Conservation (phyloP, 30 jellyfish, hydroid and myxozoan species). For the Pseudorhiza aurosa region DNA sequence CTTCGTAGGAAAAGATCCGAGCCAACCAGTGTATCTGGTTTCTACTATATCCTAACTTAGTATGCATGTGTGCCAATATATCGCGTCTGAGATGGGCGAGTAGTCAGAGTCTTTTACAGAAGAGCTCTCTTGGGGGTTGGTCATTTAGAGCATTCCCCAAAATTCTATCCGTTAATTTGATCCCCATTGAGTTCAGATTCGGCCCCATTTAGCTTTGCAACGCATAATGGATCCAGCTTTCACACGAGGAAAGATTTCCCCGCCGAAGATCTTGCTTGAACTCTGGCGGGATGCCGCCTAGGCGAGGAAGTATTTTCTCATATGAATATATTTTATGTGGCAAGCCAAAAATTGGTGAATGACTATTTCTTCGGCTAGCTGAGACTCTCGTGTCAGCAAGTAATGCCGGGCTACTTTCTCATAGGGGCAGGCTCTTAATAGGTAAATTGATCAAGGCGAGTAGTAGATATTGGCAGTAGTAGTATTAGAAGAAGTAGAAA, state of each 20-base stretch:
- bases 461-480: too few species aligned
- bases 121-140: neutral
- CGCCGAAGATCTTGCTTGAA: constrained; percentile 39
- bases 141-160: neutral
- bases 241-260: constrained; percentile 35
- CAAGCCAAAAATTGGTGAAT: too few species aligned
- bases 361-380: neutral
- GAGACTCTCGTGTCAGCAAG: constrained; percentile 4
- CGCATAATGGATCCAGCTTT: neutral
- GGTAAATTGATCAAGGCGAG: neutral
- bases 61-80: too few species aligned
- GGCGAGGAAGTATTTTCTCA: constrained; percentile 23
- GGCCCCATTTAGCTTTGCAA: constrained; percentile 13
- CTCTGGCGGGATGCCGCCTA: constrained; percentile 22
- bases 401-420: neutral
- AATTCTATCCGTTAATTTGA: neutral
- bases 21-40: too few species aligned
- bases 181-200: neutral
- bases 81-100: too few species aligned
- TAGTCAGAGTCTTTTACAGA: too few species aligned
- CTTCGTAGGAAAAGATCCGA: too few species aligned
- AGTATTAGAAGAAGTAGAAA: too few species aligned
- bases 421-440: neutral
- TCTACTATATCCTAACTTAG: too few species aligned
- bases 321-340: constrained; percentile 22